phyloP scores from a whole-genome alignment of 2,113 vertebrate species.

The Genyomyrus donnyi region DNA sequence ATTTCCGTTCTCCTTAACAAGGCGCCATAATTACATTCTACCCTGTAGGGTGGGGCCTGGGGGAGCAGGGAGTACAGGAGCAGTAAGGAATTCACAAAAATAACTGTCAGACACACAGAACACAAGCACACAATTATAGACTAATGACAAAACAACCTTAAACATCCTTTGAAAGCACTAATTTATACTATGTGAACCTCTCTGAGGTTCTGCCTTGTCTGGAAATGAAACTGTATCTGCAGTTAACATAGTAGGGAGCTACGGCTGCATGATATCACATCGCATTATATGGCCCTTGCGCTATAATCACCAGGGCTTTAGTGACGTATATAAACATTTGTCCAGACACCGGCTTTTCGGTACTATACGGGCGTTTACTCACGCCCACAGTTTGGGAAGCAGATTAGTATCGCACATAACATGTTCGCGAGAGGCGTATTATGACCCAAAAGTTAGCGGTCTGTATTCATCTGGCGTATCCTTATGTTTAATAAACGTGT shows the following conservation, averaged over 20 bases:
- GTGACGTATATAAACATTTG: background rate
- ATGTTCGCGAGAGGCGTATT: background rate
- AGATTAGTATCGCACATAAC: background rate
- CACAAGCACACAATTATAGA: background rate
- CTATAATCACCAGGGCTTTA: background rate
- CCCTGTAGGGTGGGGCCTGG: background rate
- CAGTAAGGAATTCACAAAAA: background rate
- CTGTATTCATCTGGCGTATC: background rate
- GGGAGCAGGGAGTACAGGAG: too few relatives aligned
- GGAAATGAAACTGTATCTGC: background rate
- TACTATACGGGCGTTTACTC: background rate
- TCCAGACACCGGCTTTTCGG: background rate
- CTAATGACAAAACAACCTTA: background rate
- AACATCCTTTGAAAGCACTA: background rate
- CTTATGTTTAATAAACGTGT: background rate
- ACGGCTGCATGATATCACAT: background rate
- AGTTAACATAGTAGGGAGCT: background rate
- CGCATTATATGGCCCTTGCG: background rate
- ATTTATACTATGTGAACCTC: background rate
- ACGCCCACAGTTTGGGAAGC: background rate
- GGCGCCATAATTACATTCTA: background rate
- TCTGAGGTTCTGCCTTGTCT: background rate
- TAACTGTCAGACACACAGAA: background rate
- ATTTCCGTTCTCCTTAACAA: background rate
- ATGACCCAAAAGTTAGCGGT: background rate